Evolutionary conservation across 2,113 vertebrate genomes (phyloP), one percentile per base, ranked within the genome.

Genomic region (Tupaia tana): DNA sequence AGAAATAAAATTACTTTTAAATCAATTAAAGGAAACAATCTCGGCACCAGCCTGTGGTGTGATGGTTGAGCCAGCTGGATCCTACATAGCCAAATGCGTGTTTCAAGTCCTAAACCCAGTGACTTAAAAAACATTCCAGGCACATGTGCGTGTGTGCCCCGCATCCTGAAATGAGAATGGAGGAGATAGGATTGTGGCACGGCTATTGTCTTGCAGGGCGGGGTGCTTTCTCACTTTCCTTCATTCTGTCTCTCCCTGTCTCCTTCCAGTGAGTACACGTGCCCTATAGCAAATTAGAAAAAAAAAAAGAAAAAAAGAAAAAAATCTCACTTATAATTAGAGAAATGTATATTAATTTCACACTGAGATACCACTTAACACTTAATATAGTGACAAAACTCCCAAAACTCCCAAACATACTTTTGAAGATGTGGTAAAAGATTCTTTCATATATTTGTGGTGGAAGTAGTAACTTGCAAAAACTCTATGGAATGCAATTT

Each of bases 1-100:
- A 85, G 59, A 95, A 87, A 86, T 74, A 87, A 96, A 84, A 29
- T 90, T 34, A 63, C 24, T 93, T 80, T 92, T 74, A 91, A 88
- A 54, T 34, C 73, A 59, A 84, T 79, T 59, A 85, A 92, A 89
- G 81, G 58, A 63, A 82, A 63, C 61, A 63, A n/a, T 79, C 54
- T 94, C 31, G 43, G 43, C 43, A 43, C 43, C 43, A 43, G 43
- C 43, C 43, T 4, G 43, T 43, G 43, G 43, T 43, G 43, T 43
- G 43, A 43, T 43, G 43, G 43, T 43, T 43, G 43, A 43, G 43
- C 43, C 43, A 6, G 6, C 43, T 43, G 43, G 43, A 43, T 43
- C 43, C 43, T 43, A 43, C 43, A 43, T 43, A 43, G 3, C 43
- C 43, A 43, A 43, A 43, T 43, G 43, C 6, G 43, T 43, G 43